A percentile compares a stretch with the other conserved stretches of the same genome.
Conservation (phyloP, 2,113 vertebrate species). For the Hydrochoerus hydrochaeris region DNA sequence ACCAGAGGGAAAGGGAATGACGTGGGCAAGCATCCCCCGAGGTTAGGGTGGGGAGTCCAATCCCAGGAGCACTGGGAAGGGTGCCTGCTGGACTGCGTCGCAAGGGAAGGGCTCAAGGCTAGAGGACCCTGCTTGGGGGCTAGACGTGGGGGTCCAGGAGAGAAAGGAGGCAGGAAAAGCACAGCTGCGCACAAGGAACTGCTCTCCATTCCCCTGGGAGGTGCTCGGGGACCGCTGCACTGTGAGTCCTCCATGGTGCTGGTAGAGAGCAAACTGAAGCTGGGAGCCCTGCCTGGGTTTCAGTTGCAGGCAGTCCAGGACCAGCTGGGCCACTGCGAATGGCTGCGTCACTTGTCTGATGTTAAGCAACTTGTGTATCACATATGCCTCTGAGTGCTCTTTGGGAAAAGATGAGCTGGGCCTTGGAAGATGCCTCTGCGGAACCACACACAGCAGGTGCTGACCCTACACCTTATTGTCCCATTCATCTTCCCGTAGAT, state of each 20-base stretch:
- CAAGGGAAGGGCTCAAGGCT: rapidly evolving
- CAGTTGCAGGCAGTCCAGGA: not conserved
- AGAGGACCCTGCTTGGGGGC: not conserved
- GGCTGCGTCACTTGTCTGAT: not conserved
- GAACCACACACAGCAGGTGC: not conserved
- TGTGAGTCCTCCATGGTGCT: not conserved
- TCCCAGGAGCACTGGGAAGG: rapidly evolving
- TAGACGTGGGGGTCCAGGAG: not conserved
- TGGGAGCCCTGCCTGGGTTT: not conserved
- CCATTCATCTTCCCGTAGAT: not conserved
- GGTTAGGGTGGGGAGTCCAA: not conserved
- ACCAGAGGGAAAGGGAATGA: conserved; percentile 64
- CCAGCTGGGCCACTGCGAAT: not conserved
- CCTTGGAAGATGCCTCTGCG: not conserved
- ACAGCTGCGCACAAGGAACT: not conserved
- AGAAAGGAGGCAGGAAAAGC: not conserved
- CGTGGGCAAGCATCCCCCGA: conserved; percentile 31
- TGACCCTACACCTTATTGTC: too few relatives aligned
- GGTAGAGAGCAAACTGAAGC: not conserved
- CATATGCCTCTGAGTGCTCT: rapidly evolving
- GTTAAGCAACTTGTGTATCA: not conserved
- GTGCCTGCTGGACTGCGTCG: rapidly evolving
- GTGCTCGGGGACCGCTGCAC: not conserved
- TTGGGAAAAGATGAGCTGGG: not conserved
- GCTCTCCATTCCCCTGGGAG: not conserved